Conservation (phyloP, 2,113 vertebrate species). For the Grammomys surdaster region DNA sequence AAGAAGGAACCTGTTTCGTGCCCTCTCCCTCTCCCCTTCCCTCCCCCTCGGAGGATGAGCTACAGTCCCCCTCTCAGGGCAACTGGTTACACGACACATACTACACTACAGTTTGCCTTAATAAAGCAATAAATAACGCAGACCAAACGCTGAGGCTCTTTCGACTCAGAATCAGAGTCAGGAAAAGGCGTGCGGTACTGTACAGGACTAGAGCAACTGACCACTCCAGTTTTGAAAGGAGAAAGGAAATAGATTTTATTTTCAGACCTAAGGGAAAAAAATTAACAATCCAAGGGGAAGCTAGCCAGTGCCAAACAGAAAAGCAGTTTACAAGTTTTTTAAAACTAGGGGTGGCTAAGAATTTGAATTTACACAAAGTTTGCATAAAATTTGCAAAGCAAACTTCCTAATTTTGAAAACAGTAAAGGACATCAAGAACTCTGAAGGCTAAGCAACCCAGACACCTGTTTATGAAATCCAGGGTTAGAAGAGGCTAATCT, state of each 20-base stretch:
- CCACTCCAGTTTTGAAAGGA: background rate
- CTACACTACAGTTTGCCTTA: background rate
- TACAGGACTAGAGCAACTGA: background rate
- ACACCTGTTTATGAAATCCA: background rate
- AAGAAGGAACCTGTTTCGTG: background rate
- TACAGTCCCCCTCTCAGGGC: background rate
- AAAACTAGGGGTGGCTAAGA: background rate
- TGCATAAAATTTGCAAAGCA: background rate
- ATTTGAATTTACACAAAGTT: conserved; percentile 22
- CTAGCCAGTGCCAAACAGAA: background rate
- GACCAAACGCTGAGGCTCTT: background rate
- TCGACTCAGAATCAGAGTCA: background rate
- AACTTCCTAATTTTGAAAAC: background rate
- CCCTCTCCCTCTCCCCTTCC: accelerated
- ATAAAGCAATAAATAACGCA: background rate
- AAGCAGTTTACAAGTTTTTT: conserved; percentile 1
- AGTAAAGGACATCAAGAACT: background rate
- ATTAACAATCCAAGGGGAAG: conserved; percentile 31
- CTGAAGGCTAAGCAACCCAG: background rate
- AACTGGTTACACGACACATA: background rate
- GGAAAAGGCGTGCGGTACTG: background rate
- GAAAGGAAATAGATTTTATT: background rate
- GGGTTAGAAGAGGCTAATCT: background rate
- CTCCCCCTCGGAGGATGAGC: background rate
- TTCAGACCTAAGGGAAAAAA: background rate